Base-by-base conservation (phyloP, 2,113 vertebrate genomes). In the Ciconia maguari region DNA sequence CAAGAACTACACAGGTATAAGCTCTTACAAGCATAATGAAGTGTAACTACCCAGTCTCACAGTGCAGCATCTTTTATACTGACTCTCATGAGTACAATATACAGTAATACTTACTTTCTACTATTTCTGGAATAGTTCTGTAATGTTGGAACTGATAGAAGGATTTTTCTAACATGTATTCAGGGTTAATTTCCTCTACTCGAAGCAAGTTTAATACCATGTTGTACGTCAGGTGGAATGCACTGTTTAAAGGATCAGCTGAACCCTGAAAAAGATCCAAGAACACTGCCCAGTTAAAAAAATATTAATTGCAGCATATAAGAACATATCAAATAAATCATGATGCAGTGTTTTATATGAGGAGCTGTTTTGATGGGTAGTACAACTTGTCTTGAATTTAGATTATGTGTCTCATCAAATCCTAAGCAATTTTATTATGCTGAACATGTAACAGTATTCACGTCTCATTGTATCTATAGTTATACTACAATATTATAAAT, bases 121-220 rank as follows among this genome's bases (percentile, higher is more conserved):
- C 98, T 29, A 99, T 99, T 51, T 99, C 99, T n/a, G 99, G 99
- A 95, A 99, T 98, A 85, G 99, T 99, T 94, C 99, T 98, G 97
- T 99, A 99, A 97, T 99, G 99, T 27, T 99, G 99, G 96, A 99
- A 99, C 95, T 99, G 99, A 94, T 99, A 99, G 96, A 99, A 99
- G 19, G 99, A 99, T 83, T 99, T 99, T 96, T 99, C 99, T 97
- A 99, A 97, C 99, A 99, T 99, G 95, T 99, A 99, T 95, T 99
- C 99, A 2, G 99, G 99, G 97, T 99, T 99, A 96, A 99, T 99
- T 97, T 99, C 99, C 96, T 99, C 99, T 92, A 99, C 99, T 29
- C 99, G 99, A 88, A 99, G 98, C 95, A 99, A 97, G 95, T 99
- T 99, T 86, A 99, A 97, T 81, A 99, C 99, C 99, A 99, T 99